Conservation (phyloP, 2,113 vertebrate genomes). For the Alligator sinensis region DNA sequence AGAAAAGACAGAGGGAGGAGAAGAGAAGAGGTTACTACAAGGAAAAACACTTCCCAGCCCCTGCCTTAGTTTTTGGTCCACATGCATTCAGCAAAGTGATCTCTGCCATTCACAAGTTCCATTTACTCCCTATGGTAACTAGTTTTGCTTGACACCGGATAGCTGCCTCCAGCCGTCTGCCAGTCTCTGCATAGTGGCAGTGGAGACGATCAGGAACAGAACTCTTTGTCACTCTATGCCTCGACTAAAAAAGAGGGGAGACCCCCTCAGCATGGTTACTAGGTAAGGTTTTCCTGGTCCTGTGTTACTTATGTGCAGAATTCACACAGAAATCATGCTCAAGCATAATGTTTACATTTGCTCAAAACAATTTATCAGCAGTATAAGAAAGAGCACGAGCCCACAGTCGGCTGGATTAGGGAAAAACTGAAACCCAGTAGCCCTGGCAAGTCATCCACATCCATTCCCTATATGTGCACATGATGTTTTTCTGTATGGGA, state of each 20-base stretch:
- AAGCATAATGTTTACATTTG: background rate
- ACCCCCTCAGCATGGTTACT: background rate
- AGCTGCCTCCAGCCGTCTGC: slow-evolving; percentile 25
- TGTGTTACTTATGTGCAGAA: background rate
- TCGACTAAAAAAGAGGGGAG: slow-evolving; percentile 10
- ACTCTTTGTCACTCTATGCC: background rate
- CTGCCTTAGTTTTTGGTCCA: slow-evolving; percentile 5
- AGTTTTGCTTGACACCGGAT: background rate
- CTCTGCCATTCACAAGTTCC: slow-evolving; percentile 2
- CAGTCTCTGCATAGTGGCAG: slow-evolving; percentile 14
- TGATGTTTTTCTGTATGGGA: background rate
- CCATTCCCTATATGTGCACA: background rate
- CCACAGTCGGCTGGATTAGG: background rate
- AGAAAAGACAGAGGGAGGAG: slow-evolving; percentile 85
- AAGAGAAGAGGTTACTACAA: slow-evolving; percentile 81
- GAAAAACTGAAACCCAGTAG: background rate
- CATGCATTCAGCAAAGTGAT: background rate
- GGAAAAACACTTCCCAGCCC: slow-evolving; percentile 65
- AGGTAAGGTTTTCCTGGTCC: background rate
- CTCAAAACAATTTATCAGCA: too few relatives aligned
- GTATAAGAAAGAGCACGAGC: background rate
- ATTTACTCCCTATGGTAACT: background rate
- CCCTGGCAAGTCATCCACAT: background rate
- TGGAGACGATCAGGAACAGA: slow-evolving; percentile 1
- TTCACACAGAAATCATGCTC: background rate